Conservation (phyloP, 2,113 vertebrate species). For the Meles meles region DNA sequence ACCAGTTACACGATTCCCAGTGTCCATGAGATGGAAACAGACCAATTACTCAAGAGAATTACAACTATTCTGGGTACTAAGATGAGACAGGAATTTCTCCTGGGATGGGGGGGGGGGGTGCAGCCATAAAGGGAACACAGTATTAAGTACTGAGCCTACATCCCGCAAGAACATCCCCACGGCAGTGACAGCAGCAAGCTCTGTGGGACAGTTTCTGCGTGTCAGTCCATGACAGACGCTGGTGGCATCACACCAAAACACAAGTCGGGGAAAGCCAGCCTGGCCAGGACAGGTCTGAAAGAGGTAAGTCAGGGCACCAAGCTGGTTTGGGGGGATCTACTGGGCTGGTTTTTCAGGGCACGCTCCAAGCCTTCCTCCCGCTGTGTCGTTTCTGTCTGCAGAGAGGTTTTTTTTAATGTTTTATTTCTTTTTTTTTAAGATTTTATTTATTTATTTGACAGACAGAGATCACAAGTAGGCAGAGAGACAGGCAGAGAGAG, state of each 20-base stretch:
- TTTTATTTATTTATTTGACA: no score
- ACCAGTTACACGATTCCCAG: constrained; percentile 38
- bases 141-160: constrained; percentile 3
- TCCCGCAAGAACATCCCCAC: background rate
- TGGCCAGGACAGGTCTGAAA: background rate
- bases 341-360: background rate
- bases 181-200: background rate
- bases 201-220: background rate
- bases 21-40: constrained; percentile 62
- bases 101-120: background rate
- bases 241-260: background rate
- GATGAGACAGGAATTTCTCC: constrained; percentile 61
- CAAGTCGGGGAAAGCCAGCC: background rate
- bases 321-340: background rate
- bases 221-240: background rate
- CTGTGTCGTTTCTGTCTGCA: background rate
- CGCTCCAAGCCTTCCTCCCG: background rate
- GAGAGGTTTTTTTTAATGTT: background rate
- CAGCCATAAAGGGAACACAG: constrained; percentile 33
- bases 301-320: background rate
- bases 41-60: constrained; percentile 63
- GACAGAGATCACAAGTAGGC: no score
- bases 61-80: constrained; percentile 55
- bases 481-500: no score
- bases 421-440: no score